Evolutionary conservation across 2,113 vertebrate species (phyloP), one percentile per base, ranked within the genome.

Genomic region (Pomatostomus ruficeps): DNA sequence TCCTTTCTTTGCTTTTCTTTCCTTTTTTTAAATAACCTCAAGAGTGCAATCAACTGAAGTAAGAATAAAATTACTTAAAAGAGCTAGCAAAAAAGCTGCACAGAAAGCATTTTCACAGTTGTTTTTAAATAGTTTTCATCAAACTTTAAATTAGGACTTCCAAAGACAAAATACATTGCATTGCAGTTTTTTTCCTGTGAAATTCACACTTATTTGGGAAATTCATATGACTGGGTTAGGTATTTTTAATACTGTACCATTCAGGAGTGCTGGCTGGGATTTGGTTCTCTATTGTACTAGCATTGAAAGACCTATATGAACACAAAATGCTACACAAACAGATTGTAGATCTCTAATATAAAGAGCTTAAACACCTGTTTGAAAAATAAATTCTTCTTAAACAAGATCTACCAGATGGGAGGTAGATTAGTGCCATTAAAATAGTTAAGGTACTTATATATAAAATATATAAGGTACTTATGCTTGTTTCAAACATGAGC

Each of bases 241-340:
- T 85, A 71, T 91, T 93, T 95, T 80, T 94, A 97, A 93, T 95
- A 94, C 93, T 95, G 88, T 96, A 94, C 88, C 85, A 83, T 85
- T 85, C 51, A 67, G 85, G 88, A 91, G 63, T 83, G 59, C 85
- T 85, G 28, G 62, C 85, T 11, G 17, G 29, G 33, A 59, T 71
- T 89, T 82, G 81, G 43, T 91, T 91, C 46, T 88, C 72, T 87
- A 71, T 49, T 66, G 33, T 68, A 51, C 8, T 77, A 90, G 48
- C 46, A 62, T 20, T 93, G 55, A 46, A 52, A 89, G 46, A 88
- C 29, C 49, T 79, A 18, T 28, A 83, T 28, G 55, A 88, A 91
- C 49, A 79, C 48, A 87, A 43, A 88, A 33, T 33, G 77, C 61
- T 74, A 82, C 38, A 42, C 45, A 66, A 80, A 86, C 49, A 81